Evolutionary conservation across 2,113 vertebrate species (phyloP).

Genomic region (Tupaia tana): DNA sequence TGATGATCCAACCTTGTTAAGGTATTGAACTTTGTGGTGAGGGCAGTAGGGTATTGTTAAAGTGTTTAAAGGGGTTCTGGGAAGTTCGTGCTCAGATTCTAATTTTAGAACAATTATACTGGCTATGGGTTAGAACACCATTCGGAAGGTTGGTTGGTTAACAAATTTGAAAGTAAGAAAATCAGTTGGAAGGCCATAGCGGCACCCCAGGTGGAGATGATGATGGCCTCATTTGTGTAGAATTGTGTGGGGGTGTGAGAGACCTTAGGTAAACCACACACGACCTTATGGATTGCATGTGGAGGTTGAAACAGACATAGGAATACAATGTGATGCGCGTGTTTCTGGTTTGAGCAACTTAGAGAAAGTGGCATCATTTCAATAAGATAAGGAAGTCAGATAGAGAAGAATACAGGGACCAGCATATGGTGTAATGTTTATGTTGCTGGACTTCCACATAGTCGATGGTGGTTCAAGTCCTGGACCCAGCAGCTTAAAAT

Average conservation of each 20-base stretch:
- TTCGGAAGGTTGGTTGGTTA: neutral
- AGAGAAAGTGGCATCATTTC: neutral
- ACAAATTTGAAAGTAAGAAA: neutral
- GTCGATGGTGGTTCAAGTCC: too few species aligned
- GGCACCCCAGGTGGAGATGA: neutral
- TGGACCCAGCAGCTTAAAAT: too few species aligned
- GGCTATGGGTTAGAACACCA: neutral
- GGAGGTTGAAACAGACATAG: neutral
- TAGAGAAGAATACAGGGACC: neutral
- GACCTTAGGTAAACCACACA: neutral
- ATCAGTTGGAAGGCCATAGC: neutral
- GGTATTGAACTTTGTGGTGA: neutral
- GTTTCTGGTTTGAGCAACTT: neutral
- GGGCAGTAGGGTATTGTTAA: neutral
- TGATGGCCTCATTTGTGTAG: neutral
- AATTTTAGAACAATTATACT: slow-evolving; percentile 13
- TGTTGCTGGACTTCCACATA: too few species aligned
- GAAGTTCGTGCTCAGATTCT: neutral
- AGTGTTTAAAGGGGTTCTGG: neutral
- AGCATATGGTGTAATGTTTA: too few species aligned
- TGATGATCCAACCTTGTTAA: neutral
- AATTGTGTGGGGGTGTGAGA: neutral
- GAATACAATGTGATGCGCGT: neutral
- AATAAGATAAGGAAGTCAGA: neutral
- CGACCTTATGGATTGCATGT: neutral